Conservation (phyloP, 2,797 vertebrate genomes). For the Sebastes vulpes region DNA sequence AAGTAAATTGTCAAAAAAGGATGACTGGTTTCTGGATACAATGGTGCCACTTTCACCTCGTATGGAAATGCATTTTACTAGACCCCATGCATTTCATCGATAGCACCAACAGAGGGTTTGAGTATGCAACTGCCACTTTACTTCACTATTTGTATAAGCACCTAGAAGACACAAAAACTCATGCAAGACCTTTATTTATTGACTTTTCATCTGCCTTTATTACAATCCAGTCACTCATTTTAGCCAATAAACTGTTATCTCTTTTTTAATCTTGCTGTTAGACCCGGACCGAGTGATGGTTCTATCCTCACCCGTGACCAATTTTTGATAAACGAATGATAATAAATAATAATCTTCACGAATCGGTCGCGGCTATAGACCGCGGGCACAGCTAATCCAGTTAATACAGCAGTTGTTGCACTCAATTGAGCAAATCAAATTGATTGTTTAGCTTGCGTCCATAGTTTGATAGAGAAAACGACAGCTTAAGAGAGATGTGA, state of each 20-base stretch:
- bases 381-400: background rate
- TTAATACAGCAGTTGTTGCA: background rate
- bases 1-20: background rate
- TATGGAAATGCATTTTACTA: background rate
- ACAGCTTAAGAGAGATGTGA: background rate
- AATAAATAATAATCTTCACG: background rate
- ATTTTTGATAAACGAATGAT: background rate
- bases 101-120: too few species aligned
- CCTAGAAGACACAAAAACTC: too few species aligned
- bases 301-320: rapidly evolving
- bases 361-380: background rate
- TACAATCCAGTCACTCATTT: too few species aligned
- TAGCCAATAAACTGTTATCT: too few species aligned
- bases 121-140: background rate
- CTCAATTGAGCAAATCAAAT: background rate
- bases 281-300: background rate
- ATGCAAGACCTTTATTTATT: too few species aligned
- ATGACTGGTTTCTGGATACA: background rate
- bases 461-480: background rate
- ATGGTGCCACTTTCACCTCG: too few species aligned
- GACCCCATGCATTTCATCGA: background rate
- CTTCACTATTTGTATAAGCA: too few species aligned
- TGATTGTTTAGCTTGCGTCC: background rate
- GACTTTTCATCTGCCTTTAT: too few species aligned
- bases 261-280: too few species aligned